Conservation (phyloP, 2,888 invertebrate genomes). For the Nowickia ferox region DNA sequence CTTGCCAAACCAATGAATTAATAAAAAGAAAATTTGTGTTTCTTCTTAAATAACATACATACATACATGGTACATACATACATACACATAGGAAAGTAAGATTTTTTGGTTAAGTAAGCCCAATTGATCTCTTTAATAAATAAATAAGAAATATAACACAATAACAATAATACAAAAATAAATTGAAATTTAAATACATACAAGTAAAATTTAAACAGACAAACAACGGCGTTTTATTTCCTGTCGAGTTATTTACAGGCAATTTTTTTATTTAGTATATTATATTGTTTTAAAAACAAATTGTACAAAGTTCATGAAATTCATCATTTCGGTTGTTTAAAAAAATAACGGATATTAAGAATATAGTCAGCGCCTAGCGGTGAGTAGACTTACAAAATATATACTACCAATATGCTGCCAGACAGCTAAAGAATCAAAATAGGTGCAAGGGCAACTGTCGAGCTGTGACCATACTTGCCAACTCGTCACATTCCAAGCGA, state of each 20-base stretch:
- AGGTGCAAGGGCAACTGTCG: no score
- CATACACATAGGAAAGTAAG: conserved; percentile 37
- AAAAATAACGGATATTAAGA: no score
- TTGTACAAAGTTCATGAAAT: no score
- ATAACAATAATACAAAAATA: conserved; percentile 47
- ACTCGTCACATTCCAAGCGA: no score
- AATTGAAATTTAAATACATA: conserved; percentile 55
- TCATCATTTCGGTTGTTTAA: no score
- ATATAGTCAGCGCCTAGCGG: no score
- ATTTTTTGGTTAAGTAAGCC: conserved; percentile 32
- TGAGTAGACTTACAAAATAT: no score
- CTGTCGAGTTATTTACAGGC: background rate
- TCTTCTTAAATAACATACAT: background rate
- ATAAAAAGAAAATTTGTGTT: conserved; percentile 30
- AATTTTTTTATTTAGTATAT: background rate
- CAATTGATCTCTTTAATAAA: conserved; percentile 46
- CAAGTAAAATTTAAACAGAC: conserved; percentile 39
- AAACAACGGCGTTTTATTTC: conserved; percentile 61
- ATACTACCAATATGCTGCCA: no score
- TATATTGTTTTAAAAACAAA: no score
- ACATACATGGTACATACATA: no score
- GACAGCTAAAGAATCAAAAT: no score
- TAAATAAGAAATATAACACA: conserved; percentile 53
- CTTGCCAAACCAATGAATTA: conserved; percentile 60
- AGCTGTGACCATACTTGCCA: no score